These are phyloP conservation scores for Periophthalmodon schlosseri DNA, from an alignment of 2,113 vertebrate species.

Conservation along the genomic window DNA sequence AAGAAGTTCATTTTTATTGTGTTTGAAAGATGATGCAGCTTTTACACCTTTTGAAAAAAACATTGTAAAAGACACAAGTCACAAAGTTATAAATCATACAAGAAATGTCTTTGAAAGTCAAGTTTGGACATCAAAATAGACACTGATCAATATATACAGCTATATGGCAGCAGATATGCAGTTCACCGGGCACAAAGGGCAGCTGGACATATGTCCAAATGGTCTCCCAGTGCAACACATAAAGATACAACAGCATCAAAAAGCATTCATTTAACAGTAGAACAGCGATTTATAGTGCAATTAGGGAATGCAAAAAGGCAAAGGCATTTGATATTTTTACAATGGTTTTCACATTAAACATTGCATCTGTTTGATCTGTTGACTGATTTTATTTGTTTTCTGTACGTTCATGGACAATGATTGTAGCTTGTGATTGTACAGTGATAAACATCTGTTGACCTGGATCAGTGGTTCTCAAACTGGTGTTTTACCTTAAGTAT, in stretches of 20 bases:
- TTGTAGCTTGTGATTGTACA: background rate
- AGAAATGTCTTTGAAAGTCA: conserved; percentile 56
- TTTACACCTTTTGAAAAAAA: conserved; percentile 56
- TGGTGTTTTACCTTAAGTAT: background rate
- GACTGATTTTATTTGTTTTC: background rate
- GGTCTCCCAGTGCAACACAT: conserved; percentile 1
- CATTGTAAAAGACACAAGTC: conserved; percentile 57
- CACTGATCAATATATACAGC: conserved; percentile 66
- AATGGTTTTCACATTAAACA: background rate
- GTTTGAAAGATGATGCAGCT: conserved; percentile 61
- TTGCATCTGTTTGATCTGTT: background rate
- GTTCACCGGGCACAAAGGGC: conserved; percentile 52
- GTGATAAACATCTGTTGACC: background rate
- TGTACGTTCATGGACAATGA: background rate
- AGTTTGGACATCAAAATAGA: conserved; percentile 54
- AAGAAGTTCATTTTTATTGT: conserved; percentile 48
- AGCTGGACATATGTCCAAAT: background rate
- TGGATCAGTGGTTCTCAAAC: conserved; percentile 27
- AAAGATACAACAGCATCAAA: conserved; percentile 23
- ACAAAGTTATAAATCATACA: conserved; percentile 68
- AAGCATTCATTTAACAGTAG: conserved; percentile 6
- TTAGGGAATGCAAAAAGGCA: conserved; percentile 15
- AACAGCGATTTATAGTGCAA: conserved; percentile 31
- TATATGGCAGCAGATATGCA: conserved; percentile 54
- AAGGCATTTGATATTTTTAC: background rate